Conservation (phyloP, 2,113 vertebrate species). For the Bungarus multicinctus region DNA sequence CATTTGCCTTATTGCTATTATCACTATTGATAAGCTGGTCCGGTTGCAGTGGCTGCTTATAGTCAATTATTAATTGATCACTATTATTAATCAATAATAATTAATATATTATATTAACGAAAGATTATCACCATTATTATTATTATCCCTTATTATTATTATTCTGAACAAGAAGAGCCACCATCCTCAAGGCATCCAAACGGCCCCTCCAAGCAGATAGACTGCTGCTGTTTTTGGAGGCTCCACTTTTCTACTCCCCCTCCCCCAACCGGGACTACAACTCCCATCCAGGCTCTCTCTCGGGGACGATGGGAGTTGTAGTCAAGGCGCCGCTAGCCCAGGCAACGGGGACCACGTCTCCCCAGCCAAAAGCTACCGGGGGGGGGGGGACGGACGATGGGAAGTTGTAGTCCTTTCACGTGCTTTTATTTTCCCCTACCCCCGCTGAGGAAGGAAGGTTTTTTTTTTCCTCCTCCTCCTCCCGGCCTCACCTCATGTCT, state of each 20-base stretch:
- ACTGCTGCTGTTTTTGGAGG: neutral
- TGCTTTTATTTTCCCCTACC: neutral
- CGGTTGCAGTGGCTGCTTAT: no score
- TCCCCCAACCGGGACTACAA: neutral
- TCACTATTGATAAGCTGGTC: no score
- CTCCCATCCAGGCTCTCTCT: neutral
- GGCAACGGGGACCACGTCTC: no score
- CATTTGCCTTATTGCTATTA: no score
- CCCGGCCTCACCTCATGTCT: slow-evolving; percentile 55
- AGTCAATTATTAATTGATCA: no score
- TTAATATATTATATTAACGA: no score
- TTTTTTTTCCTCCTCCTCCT: neutral
- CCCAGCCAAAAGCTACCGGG: neutral
- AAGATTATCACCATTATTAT: no score
- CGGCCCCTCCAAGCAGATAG: neutral
- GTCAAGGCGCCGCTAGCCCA: neutral
- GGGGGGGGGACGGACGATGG: neutral
- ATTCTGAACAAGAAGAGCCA: neutral
- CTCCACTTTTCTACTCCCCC: neutral
- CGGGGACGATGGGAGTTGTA: neutral
- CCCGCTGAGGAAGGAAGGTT: no score
- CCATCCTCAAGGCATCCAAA: neutral
- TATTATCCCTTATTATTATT: no score
- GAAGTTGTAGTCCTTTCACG: neutral
- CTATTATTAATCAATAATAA: no score